A percentile compares a stretch with the other conserved stretches of the same genome.
Conservation (phyloP, 2,797 vertebrate genomes). For the Sebastes glaucus region DNA sequence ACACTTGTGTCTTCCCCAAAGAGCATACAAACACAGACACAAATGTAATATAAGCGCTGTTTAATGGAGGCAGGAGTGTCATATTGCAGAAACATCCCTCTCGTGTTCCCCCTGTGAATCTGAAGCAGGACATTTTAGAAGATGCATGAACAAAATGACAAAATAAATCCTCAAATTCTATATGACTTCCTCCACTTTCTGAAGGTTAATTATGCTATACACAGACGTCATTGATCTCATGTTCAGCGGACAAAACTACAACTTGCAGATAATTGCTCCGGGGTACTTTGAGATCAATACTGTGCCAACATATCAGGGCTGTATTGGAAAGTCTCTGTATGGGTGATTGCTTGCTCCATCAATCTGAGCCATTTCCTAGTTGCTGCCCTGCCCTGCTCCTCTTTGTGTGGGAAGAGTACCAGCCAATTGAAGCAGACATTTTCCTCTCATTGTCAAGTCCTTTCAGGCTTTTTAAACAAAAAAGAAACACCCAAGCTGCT, state of each 20-base stretch:
- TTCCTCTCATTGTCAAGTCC: slow-evolving; percentile 14
- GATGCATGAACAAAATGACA: not conserved
- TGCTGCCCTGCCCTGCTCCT: slow-evolving; percentile 50
- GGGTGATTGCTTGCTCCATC: slow-evolving; percentile 61
- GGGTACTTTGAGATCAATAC: slow-evolving; percentile 69
- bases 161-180: not conserved
- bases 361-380: slow-evolving; percentile 53
- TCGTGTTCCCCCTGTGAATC: not conserved
- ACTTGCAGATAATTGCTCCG: slow-evolving; percentile 57
- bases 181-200: slow-evolving; percentile 1
- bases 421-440: slow-evolving; percentile 13
- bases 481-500: not conserved
- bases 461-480: slow-evolving; percentile 1
- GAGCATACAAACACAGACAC: not conserved
- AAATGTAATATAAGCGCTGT: slow-evolving; percentile 1
- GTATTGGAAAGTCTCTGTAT: slow-evolving; percentile 60
- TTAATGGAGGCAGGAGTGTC: slow-evolving; percentile 30
- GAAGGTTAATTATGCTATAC: slow-evolving; percentile 1
- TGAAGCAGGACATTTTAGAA: not conserved
- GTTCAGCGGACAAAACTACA: slow-evolving; percentile 50
- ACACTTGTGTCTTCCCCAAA: not conserved
- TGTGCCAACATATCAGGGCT: slow-evolving; percentile 45
- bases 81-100: slow-evolving; percentile 25
- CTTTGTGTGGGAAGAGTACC: slow-evolving; percentile 32
- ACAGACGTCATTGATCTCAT: slow-evolving; percentile 48